Percentiles rank a stretch among this genome's conserved stretches.
Conservation (phyloP, 1,140 invertebrate species). For the Drosophila murphyi region DNA sequence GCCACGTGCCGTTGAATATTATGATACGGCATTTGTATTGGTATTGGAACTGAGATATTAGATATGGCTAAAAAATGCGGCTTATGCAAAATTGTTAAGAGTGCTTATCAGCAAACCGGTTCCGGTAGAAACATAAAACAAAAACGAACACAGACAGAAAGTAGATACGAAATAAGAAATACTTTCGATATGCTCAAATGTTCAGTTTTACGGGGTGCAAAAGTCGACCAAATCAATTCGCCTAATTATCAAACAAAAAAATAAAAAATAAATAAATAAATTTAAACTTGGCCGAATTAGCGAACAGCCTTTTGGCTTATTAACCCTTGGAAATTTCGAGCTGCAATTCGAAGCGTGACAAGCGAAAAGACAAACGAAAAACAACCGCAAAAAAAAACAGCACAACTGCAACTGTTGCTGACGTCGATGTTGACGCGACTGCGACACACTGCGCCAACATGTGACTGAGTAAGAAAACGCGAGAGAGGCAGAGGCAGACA, state of each 20-base stretch:
- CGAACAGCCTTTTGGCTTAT: constrained; percentile 17
- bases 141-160: not conserved
- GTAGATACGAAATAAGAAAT: constrained; percentile 12
- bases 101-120: constrained; percentile 32
- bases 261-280: constrained; percentile 7
- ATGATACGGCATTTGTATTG: not conserved
- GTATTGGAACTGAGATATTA: not conserved
- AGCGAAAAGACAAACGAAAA: constrained; percentile 24
- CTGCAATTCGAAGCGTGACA: constrained; percentile 39
- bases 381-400: constrained; percentile 26
- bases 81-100: constrained; percentile 2
- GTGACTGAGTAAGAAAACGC: constrained; percentile 26
- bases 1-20: constrained; percentile 11
- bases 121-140: constrained; percentile 16
- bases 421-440: constrained; percentile 14
- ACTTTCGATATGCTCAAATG: not conserved
- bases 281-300: constrained; percentile 41
- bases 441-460: constrained; percentile 49
- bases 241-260: constrained; percentile 23
- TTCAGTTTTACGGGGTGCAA: constrained; percentile 5
- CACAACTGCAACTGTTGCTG: constrained; percentile 17
- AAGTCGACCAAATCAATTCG: constrained; percentile 55
- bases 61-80: not conserved
- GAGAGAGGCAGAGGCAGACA: constrained; percentile 1
- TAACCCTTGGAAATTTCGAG: constrained; percentile 7